phyloP scores from a whole-genome alignment of 2,888 invertebrate genomes.

The Macrosoma leucophasiata region DNA sequence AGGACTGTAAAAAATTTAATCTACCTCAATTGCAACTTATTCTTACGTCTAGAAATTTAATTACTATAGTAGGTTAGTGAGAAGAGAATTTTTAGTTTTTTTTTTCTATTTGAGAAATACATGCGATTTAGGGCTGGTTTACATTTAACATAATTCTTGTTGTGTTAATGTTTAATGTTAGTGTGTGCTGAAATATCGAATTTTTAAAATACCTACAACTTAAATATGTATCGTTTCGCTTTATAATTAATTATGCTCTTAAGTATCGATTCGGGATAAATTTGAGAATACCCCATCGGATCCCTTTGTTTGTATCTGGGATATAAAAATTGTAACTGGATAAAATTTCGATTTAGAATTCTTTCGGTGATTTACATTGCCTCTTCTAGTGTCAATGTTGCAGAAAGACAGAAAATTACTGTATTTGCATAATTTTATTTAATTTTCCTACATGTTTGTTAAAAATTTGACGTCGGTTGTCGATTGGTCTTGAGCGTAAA shows the following conservation, averaged over 20 bases:
- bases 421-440: no score
- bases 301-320: constrained; percentile 32
- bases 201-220: constrained; percentile 52
- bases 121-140: constrained; percentile 42
- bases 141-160: constrained; percentile 17
- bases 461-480: no score
- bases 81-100: constrained; percentile 34
- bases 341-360: no score
- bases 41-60: constrained; percentile 64
- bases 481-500: no score
- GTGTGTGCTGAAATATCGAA: constrained; percentile 62
- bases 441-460: no score
- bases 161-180: constrained; percentile 44
- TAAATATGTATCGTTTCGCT: constrained; percentile 54
- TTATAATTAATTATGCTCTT: constrained; percentile 34
- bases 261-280: constrained; percentile 32
- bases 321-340: no score
- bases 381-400: no score
- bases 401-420: no score
- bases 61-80: constrained; percentile 70
- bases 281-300: constrained; percentile 29
- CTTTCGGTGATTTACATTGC: no score
- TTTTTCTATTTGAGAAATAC: constrained; percentile 57
- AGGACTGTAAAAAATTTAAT: constrained; percentile 74
- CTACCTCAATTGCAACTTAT: constrained; percentile 74